Base-by-base conservation (phyloP, 2,113 vertebrate genomes). In the Microcebus griseorufus region DNA sequence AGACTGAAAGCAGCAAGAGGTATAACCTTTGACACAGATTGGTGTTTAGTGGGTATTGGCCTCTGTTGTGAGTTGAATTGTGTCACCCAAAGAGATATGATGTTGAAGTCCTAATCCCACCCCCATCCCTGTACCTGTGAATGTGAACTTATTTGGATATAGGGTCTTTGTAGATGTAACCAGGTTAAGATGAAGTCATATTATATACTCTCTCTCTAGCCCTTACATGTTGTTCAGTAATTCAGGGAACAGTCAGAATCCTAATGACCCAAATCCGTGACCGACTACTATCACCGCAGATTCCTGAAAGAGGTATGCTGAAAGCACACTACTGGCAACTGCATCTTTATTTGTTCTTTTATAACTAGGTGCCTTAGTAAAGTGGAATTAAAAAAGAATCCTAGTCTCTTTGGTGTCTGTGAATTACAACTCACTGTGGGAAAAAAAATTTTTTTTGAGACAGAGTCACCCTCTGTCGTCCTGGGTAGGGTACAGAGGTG, bases 191-290 rank as follows among this genome's bases (percentile, higher is more conserved):
- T 88, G 70, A 92, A 22, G 64, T 85, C 76, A 92, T 60, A 89
- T 27, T 85, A 48, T n/a, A 94, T 89, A 79, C 9, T 87, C 62
- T 80, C 27, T 69, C 55, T 91, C 39, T 87, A 78, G 85, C n/a
- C 82, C 67, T 70, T 85, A 72, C 72, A 48, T 48, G 25, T 79
- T 85, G 73, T 72, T 94, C 84, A n/a, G 69, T 51, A 90, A 70
- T 79, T 88, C 64, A 87, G 62, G 55, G 58, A 37, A 84, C 29
- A 95, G 72, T 73, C 34, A 79, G 69, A 88, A 82, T 9, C 17
- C 48, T 25, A 32, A 86, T 86, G 79, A 92, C n/a, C n/a, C 67
- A 95, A 90, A 93, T 85, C 69, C 39, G 86, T 97, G 65, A 51
- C 70, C 17, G 88, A 53, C 65, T 90, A 53, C 65, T 76, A 48